Evolutionary conservation across 2,888 invertebrate species (phyloP).

Genomic region (Yponomeuta malinellus): DNA sequence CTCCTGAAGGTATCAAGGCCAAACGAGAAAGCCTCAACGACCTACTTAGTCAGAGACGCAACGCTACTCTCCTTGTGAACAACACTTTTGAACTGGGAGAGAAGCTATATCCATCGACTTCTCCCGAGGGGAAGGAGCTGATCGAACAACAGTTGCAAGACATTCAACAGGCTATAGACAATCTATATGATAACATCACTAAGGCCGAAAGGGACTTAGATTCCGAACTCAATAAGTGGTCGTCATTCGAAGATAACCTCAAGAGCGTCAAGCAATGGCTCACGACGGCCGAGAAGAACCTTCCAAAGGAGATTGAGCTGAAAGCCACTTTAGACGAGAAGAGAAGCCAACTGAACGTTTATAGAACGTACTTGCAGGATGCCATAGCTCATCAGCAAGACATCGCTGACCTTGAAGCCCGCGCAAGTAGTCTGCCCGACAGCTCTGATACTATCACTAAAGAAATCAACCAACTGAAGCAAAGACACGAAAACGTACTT

Average conservation of each 20-base stretch:
- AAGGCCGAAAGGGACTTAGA: constrained; percentile 87
- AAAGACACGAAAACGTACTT: constrained; percentile 83
- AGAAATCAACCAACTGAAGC: constrained; percentile 80
- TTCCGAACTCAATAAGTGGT: constrained; percentile 90
- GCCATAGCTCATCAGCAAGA: constrained; percentile 90
- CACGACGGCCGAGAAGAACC: constrained; percentile 81
- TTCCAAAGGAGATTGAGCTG: constrained; percentile 86
- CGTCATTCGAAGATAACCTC: constrained; percentile 91
- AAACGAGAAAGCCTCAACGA: constrained; percentile 84
- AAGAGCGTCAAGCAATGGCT: constrained; percentile 88
- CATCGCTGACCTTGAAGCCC: constrained; percentile 86
- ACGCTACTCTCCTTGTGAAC: constrained; percentile 85
- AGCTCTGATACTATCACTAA: constrained; percentile 83
- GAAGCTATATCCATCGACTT: constrained; percentile 89
- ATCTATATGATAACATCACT: constrained; percentile 86
- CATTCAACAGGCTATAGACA: constrained; percentile 87
- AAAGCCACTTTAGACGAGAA: constrained; percentile 94
- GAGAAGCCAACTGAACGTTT: constrained; percentile 88
- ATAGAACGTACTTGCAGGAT: constrained; percentile 88
- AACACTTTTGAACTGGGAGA: constrained; percentile 92
- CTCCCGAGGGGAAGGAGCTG: constrained; percentile 89
- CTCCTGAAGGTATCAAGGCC: constrained; percentile 81
- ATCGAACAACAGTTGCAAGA: constrained; percentile 89
- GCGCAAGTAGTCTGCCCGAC: constrained; percentile 87
- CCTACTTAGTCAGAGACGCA: constrained; percentile 83